Evolutionary conservation across 2,113 vertebrate genomes (phyloP).

Genomic region (Dicrurus megarhynchus): DNA sequence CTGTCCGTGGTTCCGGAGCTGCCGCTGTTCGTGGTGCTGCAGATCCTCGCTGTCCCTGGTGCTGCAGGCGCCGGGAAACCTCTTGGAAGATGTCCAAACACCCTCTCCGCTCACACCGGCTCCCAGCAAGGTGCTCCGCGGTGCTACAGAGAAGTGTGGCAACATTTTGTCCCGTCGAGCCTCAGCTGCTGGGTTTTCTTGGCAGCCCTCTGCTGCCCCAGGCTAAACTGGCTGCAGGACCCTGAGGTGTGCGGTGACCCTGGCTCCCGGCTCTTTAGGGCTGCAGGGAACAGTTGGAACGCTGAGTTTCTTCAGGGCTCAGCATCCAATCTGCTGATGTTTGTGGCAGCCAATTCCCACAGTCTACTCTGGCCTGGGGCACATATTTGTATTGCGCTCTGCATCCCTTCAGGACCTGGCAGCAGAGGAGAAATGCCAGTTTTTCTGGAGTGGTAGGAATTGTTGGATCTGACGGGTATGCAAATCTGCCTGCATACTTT

Average conservation of each 20-base stretch:
- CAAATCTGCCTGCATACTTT: not conserved
- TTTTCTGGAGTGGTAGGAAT: not conserved
- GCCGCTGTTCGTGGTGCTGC: not conserved
- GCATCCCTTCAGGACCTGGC: not conserved
- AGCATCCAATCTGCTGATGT: not conserved
- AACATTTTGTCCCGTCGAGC: not conserved
- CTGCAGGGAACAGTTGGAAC: not conserved
- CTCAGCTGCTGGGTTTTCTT: not conserved
- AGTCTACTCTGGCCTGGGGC: not conserved
- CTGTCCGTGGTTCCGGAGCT: not conserved
- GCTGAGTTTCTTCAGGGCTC: not conserved
- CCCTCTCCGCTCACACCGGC: accelerated
- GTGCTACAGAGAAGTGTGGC: not conserved
- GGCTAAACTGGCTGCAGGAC: not conserved
- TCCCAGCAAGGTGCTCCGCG: accelerated
- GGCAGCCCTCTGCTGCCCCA: not conserved
- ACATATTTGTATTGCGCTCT: not conserved
- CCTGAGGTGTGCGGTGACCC: too few species aligned
- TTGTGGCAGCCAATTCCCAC: not conserved
- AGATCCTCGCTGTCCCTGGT: not conserved
- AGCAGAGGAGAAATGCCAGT: not conserved
- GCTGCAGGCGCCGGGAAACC: not conserved
- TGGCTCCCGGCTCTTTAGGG: accelerated
- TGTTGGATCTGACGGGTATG: not conserved
- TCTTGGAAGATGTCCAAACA: accelerated